Evolutionary conservation across 37 sponge, comb jelly and placozoan species (phyloP).

Genomic region (Ianthella basta): DNA sequence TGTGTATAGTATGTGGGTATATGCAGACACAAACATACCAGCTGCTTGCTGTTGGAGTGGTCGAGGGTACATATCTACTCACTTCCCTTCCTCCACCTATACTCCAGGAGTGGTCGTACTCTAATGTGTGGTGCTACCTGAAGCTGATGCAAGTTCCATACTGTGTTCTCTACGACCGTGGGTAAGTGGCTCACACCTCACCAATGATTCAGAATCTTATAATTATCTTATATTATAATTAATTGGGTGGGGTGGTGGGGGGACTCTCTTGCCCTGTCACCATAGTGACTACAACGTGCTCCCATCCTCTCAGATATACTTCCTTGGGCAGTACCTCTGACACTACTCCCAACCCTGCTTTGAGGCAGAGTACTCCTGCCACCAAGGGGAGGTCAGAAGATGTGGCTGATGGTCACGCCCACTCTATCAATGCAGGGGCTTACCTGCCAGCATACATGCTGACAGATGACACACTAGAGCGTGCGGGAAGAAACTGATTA

Average conservation of each 20-base stretch:
- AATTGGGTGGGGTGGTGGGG: no score
- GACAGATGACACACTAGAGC: conserved; percentile 70
- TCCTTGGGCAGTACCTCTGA: conserved; percentile 80
- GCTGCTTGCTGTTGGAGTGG: no score
- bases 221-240: no score
- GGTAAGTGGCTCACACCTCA: conserved; percentile 47
- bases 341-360: conserved; percentile 84
- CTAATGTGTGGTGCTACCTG: conserved; percentile 84
- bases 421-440: not conserved
- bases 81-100: not conserved
- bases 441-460: conserved; percentile 90
- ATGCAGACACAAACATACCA: not conserved
- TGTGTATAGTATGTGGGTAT: conserved; percentile 1
- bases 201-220: not conserved
- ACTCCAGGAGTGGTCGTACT: conserved; percentile 87
- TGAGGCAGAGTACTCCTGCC: conserved; percentile 2
- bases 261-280: no score
- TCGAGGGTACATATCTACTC: not conserved
- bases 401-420: not conserved
- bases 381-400: no score
- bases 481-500: conserved; percentile 80
- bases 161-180: conserved; percentile 88
- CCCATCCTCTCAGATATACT: conserved; percentile 75
- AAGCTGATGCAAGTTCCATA: conserved; percentile 75
- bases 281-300: not conserved